These are phyloP conservation scores for Sebastes oblongus DNA, from an alignment of 2,797 vertebrate genomes.

Conservation along the genomic window DNA sequence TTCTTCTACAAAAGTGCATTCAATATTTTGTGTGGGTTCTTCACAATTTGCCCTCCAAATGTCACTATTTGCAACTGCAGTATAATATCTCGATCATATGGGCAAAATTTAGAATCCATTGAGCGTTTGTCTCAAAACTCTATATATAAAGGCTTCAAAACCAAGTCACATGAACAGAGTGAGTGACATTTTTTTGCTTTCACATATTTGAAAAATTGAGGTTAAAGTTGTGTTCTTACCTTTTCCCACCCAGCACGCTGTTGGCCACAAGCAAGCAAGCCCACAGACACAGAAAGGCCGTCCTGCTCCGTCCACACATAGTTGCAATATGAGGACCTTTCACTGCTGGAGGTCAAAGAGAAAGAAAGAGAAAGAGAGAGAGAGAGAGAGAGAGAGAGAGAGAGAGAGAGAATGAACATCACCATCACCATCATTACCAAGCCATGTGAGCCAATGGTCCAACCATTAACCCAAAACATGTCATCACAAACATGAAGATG, in stretches of 20 bases:
- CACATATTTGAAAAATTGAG: not conserved
- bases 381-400: constrained; percentile 16
- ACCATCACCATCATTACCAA: constrained; percentile 13
- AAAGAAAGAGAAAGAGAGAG: not conserved
- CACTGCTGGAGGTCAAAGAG: constrained; percentile 77
- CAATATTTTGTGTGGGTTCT: not conserved
- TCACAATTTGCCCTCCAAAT: not conserved
- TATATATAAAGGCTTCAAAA: not conserved
- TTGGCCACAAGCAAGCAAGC: constrained; percentile 87
- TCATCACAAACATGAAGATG: constrained; percentile 6
- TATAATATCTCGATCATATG: not conserved
- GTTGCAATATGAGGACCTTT: constrained; percentile 84
- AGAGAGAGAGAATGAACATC: too few species aligned
- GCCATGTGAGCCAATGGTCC: constrained; percentile 16
- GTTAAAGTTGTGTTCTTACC: constrained; percentile 79
- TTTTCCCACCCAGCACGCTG: constrained; percentile 86
- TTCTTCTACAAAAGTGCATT: constrained; percentile 19
- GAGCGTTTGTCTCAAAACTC: not conserved
- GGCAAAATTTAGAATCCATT: not conserved
- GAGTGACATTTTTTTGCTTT: not conserved
- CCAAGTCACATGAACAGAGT: not conserved
- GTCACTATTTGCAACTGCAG: not conserved
- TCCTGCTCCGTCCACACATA: constrained; percentile 87
- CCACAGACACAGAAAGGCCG: constrained; percentile 87
- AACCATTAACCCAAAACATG: constrained; percentile 4